These are phyloP conservation scores for Caradrina kadenii DNA, from an alignment of 2,888 invertebrate species.

Conservation along the genomic window DNA sequence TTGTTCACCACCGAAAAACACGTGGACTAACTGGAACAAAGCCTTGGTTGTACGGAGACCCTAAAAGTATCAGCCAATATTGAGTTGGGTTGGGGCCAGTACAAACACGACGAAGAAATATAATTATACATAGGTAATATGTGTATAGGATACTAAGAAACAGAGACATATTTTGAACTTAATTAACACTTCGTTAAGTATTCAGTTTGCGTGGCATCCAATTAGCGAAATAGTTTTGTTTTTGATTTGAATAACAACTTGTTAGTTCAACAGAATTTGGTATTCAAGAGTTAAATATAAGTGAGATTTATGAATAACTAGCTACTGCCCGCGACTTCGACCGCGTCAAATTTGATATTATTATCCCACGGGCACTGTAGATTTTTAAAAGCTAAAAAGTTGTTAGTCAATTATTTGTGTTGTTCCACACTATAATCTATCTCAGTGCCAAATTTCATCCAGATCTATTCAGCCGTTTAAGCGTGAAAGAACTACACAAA, in stretches of 20 bases:
- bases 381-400: too few relatives aligned
- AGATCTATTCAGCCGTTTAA: too few relatives aligned
- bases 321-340: too few relatives aligned
- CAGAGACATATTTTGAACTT: slow-evolving; percentile 39
- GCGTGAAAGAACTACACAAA: too few relatives aligned
- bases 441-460: too few relatives aligned
- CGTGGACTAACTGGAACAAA: slow-evolving; percentile 40
- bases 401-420: too few relatives aligned
- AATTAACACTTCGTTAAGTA: slow-evolving; percentile 39
- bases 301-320: slow-evolving; percentile 10
- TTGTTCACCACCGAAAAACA: slow-evolving; percentile 25
- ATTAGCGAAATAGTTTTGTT: slow-evolving; percentile 44
- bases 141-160: slow-evolving; percentile 13
- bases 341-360: too few relatives aligned
- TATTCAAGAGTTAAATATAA: slow-evolving; percentile 15
- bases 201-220: slow-evolving; percentile 34
- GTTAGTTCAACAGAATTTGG: slow-evolving; percentile 25
- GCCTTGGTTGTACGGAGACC: slow-evolving; percentile 33
- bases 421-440: too few relatives aligned
- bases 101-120: slow-evolving; percentile 33
- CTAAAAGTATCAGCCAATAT: slow-evolving; percentile 40
- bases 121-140: slow-evolving; percentile 9
- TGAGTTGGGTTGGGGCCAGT: slow-evolving; percentile 31
- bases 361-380: too few relatives aligned
- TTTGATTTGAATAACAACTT: slow-evolving; percentile 38